phyloP scores from a whole-genome alignment of 35 echinoderm and acorn worm species.

The Holothuria glaberrima region DNA sequence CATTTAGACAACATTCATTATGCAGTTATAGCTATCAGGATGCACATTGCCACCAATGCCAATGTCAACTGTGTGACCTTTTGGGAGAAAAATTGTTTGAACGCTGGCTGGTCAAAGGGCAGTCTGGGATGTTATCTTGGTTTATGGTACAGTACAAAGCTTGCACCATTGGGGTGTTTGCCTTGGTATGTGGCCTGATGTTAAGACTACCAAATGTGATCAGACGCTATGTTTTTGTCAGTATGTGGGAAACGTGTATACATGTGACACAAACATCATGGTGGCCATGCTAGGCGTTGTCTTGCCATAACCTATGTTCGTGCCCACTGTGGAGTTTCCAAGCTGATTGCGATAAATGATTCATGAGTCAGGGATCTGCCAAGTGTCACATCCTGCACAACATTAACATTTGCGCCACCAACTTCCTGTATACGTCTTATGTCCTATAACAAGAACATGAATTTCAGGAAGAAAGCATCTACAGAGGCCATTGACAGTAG shows the following conservation, averaged over 20 bases:
- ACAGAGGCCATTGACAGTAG: no score
- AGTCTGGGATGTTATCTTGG: conserved; percentile 11
- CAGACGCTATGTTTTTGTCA: not conserved
- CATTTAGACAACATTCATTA: conserved; percentile 46
- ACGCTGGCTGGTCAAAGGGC: conserved; percentile 41
- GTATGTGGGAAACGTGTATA: conserved; percentile 13
- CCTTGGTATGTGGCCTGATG: conserved; percentile 42
- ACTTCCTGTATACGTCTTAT: conserved; percentile 5
- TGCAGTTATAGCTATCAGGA: conserved; percentile 33
- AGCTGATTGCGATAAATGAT: not conserved
- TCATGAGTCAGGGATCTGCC: conserved; percentile 10
- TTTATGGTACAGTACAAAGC: not conserved
- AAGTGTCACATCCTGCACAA: conserved; percentile 24
- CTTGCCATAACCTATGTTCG: not conserved
- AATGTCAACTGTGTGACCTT: conserved; percentile 35
- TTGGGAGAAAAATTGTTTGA: conserved; percentile 8
- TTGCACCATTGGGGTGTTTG: conserved; percentile 11
- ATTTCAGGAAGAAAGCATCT: no score
- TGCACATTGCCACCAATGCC: conserved; percentile 40
- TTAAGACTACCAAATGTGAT: not conserved
- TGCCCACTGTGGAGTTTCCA: not conserved
- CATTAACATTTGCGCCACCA: conserved; percentile 34
- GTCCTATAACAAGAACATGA: no score
- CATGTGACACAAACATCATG: not conserved
- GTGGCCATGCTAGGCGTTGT: not conserved